Conservation (phyloP, 2,113 vertebrate species). For the Ailurus styani region DNA sequence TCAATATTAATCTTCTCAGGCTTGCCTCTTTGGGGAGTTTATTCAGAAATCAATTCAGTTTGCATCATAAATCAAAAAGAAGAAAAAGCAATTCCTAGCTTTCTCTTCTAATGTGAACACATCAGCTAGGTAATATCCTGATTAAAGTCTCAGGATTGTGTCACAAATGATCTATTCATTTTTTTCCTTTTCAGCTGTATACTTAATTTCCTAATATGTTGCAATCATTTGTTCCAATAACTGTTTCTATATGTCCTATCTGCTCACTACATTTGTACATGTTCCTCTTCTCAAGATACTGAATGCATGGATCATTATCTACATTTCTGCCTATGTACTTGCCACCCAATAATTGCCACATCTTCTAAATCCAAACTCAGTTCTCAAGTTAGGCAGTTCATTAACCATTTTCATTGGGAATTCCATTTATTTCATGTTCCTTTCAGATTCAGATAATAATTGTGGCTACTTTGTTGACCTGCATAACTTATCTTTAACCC, state of each 20-base stretch:
- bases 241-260: not conserved
- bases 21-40: slow-evolving; percentile 56
- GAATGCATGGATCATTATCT: not conserved
- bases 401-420: slow-evolving; percentile 64
- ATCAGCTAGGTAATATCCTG: slow-evolving; percentile 46
- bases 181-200: slow-evolving; percentile 4
- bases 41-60: slow-evolving; percentile 67
- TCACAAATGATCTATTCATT: slow-evolving; percentile 33
- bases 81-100: slow-evolving; percentile 31
- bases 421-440: not conserved
- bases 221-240: slow-evolving; percentile 36
- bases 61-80: slow-evolving; percentile 68
- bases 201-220: slow-evolving; percentile 46
- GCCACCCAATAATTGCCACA: not conserved
- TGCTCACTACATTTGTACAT: not conserved
- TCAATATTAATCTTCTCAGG: slow-evolving; percentile 68
- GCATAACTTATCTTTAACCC: slow-evolving; percentile 9
- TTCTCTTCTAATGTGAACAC: slow-evolving; percentile 43
- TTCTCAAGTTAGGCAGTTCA: slow-evolving; percentile 56
- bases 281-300: not conserved
- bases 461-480: slow-evolving; percentile 20
- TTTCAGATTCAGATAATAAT: slow-evolving; percentile 50
- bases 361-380: slow-evolving; percentile 19
- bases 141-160: slow-evolving; percentile 56
- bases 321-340: not conserved